A percentile compares a stretch with the other conserved stretches of the same genome.
phyloP scores from a whole-genome alignment of 2,888 invertebrate species.

The Sarcophaga carnaria region DNA sequence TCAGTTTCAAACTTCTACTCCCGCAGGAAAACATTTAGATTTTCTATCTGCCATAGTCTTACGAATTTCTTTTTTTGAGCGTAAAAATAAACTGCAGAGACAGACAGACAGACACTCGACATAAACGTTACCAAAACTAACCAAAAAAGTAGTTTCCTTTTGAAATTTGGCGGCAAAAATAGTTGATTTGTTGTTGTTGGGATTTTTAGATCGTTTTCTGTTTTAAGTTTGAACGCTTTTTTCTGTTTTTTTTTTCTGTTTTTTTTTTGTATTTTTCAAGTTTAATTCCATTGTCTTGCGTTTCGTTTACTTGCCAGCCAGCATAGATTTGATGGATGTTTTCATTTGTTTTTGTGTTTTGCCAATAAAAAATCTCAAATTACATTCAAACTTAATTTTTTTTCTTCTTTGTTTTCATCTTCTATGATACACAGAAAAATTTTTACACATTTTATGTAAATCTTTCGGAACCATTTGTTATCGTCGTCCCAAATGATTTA shows the following conservation, averaged over 20 bases:
- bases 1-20: no score
- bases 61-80: no score
- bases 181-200: neutral
- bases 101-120: no score
- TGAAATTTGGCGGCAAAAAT: conserved; percentile 19
- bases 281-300: neutral
- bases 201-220: neutral
- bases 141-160: neutral
- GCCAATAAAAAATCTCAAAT: conserved; percentile 46
- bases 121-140: no score
- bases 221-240: neutral
- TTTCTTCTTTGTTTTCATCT: conserved; percentile 22
- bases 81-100: no score
- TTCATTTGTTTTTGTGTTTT: neutral
- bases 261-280: conserved; percentile 6
- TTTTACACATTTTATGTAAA: neutral
- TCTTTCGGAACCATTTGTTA: neutral
- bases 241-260: neutral
- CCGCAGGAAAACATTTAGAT: no score
- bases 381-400: neutral
- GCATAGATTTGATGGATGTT: conserved; percentile 43
- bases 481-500: neutral
- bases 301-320: neutral
- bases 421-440: neutral
- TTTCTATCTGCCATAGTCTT: no score